Percentiles rank a stretch among this genome's conserved stretches.
These are phyloP conservation scores for Rhynchopsitta pachyrhyncha DNA, from an alignment of 2,113 vertebrate species.

Conservation along the genomic window DNA sequence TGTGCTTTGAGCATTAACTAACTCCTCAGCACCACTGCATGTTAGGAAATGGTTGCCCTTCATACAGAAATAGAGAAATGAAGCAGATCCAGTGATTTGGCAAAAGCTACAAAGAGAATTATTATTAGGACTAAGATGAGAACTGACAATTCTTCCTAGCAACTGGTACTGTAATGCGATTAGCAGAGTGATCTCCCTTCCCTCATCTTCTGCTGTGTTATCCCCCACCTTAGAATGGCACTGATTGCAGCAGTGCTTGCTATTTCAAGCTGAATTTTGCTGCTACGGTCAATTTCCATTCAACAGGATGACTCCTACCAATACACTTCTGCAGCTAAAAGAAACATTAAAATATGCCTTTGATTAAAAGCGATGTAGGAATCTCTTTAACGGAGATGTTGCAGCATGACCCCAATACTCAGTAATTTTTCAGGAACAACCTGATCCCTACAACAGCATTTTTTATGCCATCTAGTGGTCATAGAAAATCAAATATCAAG, in stretches of 20 bases:
- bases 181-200: neutral
- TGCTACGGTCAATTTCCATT: neutral
- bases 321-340: neutral
- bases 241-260: neutral
- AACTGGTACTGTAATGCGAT: neutral
- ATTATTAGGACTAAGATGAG: neutral
- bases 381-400: neutral
- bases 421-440: neutral
- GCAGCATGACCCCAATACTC: neutral
- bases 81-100: neutral
- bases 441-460: neutral
- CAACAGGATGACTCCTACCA: neutral
- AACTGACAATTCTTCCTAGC: neutral
- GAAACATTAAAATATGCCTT: neutral
- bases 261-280: neutral
- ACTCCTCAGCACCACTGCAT: neutral
- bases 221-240: neutral
- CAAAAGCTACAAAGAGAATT: neutral
- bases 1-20: neutral
- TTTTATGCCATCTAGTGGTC: slow-evolving; percentile 61
- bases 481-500: neutral
- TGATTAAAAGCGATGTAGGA: neutral
- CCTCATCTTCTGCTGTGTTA: neutral
- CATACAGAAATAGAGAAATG: neutral
- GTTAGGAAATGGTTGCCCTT: neutral